A percentile compares a stretch with the other conserved stretches of the same genome.
Evolutionary conservation across 2,797 vertebrate species (phyloP).

Genomic region (Cirrhinus mrigala): DNA sequence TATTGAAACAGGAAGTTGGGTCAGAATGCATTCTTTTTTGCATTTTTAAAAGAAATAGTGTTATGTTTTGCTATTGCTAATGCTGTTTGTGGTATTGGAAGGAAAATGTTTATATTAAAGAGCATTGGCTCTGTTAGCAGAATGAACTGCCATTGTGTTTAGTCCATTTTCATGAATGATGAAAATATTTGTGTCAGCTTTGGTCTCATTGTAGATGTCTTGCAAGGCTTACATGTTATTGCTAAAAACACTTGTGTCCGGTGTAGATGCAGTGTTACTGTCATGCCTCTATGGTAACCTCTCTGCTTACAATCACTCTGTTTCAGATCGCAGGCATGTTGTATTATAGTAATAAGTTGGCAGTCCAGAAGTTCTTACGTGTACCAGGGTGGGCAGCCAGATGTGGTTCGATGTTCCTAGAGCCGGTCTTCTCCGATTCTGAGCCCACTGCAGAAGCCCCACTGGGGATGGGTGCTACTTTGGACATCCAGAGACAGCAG

Average conservation of each 20-base stretch:
- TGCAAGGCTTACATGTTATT: not conserved
- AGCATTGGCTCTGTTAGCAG: not conserved
- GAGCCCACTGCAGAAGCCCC: conserved; percentile 85
- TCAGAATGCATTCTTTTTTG: not conserved
- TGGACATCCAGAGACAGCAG: conserved; percentile 97
- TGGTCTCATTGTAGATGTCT: not conserved
- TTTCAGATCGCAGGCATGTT: conserved; percentile 89
- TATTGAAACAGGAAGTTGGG: not conserved
- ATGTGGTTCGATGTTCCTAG: conserved; percentile 82
- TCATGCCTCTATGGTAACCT: not conserved
- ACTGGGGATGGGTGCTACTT: conserved; percentile 95
- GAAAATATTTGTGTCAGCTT: not conserved
- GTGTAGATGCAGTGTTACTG: not conserved
- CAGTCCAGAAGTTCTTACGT: conserved; percentile 83
- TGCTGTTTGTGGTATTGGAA: not conserved
- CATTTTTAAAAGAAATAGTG: not conserved
- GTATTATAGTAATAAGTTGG: conserved; percentile 83
- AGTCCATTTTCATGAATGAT: not conserved
- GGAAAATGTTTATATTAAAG: not conserved
- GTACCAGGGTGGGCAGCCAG: conserved; percentile 85
- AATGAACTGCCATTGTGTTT: not conserved
- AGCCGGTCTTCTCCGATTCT: conserved; percentile 89
- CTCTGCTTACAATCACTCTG: not conserved
- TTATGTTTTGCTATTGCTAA: not conserved
- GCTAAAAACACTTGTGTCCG: not conserved